Percentiles rank a stretch among this genome's conserved stretches.
Conservation (phyloP, 2,797 vertebrate genomes). For the Pipistrellus pipistrellus region DNA sequence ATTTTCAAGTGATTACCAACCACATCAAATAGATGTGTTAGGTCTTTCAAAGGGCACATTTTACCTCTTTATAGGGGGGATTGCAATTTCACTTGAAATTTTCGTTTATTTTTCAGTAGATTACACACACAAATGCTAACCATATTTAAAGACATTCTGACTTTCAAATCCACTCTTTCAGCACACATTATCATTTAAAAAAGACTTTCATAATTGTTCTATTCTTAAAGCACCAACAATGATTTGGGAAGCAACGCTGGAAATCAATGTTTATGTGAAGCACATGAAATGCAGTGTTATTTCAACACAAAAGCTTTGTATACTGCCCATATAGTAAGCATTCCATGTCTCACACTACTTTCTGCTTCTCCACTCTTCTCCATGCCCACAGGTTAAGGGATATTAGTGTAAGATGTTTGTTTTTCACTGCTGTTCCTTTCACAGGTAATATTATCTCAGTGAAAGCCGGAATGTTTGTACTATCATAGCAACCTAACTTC, state of each 20-base stretch:
- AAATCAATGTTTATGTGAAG: neutral
- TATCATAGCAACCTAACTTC: neutral
- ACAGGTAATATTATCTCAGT: neutral
- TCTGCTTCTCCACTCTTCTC: neutral
- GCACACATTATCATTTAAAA: conserved; percentile 19
- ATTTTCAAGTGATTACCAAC: conserved; percentile 30
- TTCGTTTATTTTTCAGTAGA: conserved; percentile 61
- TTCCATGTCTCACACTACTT: neutral
- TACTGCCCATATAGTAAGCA: fast-evolving
- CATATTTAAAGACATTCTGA: conserved; percentile 55
- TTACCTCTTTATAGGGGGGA: conserved; percentile 32
- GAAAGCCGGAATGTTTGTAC: neutral
- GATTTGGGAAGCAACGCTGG: neutral
- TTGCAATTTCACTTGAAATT: conserved; percentile 41
- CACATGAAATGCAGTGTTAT: neutral
- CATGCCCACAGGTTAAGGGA: neutral
- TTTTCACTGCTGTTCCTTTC: neutral
- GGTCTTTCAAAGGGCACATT: conserved; percentile 54
- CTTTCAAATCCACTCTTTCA: conserved; percentile 54
- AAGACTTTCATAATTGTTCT: conserved; percentile 24
- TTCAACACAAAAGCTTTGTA: neutral
- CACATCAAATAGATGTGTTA: conserved; percentile 43
- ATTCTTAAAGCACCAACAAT: conserved; percentile 20
- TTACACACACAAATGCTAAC: conserved; percentile 37
- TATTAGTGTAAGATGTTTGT: neutral